A percentile compares a stretch with the other conserved stretches of the same genome.
These are phyloP conservation scores for Trichogramma dendrolimi DNA, from an alignment of 2,888 invertebrate species.

Conservation along the genomic window DNA sequence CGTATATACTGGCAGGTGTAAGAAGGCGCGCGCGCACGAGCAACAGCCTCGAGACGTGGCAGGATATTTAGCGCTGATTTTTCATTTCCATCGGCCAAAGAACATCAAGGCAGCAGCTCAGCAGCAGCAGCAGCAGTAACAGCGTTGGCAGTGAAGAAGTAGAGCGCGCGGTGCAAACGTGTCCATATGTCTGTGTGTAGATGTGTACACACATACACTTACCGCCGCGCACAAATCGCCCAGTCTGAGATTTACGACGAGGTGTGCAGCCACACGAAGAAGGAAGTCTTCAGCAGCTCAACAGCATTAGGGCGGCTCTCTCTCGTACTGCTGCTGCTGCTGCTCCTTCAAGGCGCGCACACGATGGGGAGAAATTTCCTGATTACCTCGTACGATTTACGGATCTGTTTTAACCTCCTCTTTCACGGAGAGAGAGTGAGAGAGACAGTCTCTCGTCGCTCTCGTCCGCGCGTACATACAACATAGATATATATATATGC, in stretches of 20 bases:
- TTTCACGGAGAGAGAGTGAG: constrained; percentile 9
- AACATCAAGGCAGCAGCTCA: not conserved
- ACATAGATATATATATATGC: constrained; percentile 1
- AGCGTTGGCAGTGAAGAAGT: too few species aligned
- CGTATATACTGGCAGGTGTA: too few species aligned
- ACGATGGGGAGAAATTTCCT: constrained; percentile 19
- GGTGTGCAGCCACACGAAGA: not conserved
- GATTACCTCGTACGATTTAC: constrained; percentile 26
- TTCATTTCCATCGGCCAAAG: not conserved
- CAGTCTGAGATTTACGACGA: constrained; percentile 17
- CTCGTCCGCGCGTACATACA: too few species aligned
- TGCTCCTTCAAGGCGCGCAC: not conserved
- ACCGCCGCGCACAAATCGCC: constrained; percentile 2
- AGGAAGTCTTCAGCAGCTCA: constrained; percentile 7
- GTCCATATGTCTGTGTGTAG: too few species aligned
- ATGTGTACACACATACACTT: not conserved
- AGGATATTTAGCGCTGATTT: constrained; percentile 7
- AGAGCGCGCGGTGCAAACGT: too few species aligned
- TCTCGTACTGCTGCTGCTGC: not conserved
- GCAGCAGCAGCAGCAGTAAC: too few species aligned
- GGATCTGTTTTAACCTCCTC: constrained; percentile 18
- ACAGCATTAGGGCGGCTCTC: constrained; percentile 26
- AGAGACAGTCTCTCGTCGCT: not conserved
- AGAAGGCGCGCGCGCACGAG: too few species aligned
- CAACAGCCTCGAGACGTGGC: not conserved